Conservation (phyloP, 2,888 invertebrate species). For the Heteropelma amictum region DNA sequence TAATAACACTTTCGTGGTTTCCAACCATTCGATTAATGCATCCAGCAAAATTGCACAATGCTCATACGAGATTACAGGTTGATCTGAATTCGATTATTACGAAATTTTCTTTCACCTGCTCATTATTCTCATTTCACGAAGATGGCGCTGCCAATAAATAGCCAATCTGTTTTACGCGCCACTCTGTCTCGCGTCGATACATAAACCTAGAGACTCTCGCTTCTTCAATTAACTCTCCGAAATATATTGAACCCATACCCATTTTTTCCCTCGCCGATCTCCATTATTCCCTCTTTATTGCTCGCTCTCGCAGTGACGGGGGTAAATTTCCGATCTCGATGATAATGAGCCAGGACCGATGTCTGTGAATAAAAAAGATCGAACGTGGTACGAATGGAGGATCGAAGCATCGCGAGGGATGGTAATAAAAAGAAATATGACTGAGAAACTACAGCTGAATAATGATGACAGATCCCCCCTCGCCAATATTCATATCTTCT, state of each 20-base stretch:
- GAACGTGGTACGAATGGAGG: neutral
- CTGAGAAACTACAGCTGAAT: slow-evolving; percentile 4
- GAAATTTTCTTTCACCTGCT: too few species aligned
- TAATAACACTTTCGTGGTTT: neutral
- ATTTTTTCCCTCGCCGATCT: neutral
- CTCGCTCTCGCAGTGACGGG: neutral
- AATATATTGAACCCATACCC: neutral
- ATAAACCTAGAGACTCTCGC: neutral
- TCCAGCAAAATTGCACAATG: too few species aligned
- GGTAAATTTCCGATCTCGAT: slow-evolving; percentile 2
- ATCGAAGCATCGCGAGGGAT: neutral
- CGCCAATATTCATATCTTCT: neutral
- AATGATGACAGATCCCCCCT: slow-evolving; percentile 4
- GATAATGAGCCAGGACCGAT: slow-evolving; percentile 3
- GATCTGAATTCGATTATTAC: too few species aligned
- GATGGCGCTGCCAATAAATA: too few species aligned
- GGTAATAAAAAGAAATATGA: neutral
- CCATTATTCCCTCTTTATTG: neutral
- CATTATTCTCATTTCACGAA: too few species aligned
- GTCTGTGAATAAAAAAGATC: neutral
- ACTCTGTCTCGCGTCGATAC: neutral
- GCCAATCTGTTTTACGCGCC: too few species aligned
- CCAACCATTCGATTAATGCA: neutral
- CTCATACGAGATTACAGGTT: too few species aligned
- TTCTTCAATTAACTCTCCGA: neutral